A percentile compares a stretch with the other conserved stretches of the same genome.
These are phyloP conservation scores for Nesoenas mayeri DNA, from an alignment of 2,113 vertebrate species.

Conservation along the genomic window DNA sequence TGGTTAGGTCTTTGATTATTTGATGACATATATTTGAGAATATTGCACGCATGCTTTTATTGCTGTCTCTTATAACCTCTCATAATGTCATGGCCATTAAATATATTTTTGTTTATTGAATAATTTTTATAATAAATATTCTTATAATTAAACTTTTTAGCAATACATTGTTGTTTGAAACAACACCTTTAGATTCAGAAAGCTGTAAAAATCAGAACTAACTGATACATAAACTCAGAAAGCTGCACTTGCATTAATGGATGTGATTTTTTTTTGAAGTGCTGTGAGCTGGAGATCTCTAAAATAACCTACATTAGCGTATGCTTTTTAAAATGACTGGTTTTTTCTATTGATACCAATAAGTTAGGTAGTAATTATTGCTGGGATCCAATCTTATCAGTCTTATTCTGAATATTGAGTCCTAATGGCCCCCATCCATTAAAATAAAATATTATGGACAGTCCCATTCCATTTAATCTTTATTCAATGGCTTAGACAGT, in stretches of 20 bases:
- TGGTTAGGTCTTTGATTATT: constrained; percentile 5
- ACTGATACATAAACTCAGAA: neutral
- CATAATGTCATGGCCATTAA: neutral
- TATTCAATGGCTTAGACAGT: neutral
- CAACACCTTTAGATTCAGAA: neutral
- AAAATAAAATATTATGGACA: neutral
- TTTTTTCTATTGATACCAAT: neutral
- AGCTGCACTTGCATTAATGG: neutral
- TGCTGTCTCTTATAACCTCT: neutral
- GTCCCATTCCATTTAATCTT: neutral
- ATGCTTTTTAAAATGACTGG: neutral
- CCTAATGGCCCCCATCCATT: neutral
- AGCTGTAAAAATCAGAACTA: neutral
- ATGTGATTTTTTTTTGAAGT: neutral
- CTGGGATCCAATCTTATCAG: neutral
- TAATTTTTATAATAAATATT: neutral
- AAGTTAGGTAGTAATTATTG: neutral
- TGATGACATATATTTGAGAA: neutral
- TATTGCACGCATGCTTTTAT: neutral
- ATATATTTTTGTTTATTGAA: neutral
- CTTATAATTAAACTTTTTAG: neutral
- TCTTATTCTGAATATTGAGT: neutral
- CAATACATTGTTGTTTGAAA: neutral
- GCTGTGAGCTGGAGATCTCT: neutral
- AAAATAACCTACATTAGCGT: neutral